These are phyloP conservation scores for Nicator chloris DNA, from an alignment of 2,113 vertebrate species.

Conservation along the genomic window DNA sequence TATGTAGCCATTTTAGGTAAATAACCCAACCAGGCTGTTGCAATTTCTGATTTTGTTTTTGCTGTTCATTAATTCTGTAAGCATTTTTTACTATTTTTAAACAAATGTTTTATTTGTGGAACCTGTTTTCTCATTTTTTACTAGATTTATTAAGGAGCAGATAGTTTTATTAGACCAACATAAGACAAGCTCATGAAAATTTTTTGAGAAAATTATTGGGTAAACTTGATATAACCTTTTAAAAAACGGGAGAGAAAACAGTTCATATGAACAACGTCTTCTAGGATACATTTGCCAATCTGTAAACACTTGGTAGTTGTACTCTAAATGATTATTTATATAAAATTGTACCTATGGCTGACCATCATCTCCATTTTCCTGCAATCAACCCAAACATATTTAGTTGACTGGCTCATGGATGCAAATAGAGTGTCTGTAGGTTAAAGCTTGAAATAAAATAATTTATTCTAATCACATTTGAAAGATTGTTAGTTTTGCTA, in stretches of 20 bases:
- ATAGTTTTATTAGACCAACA: background rate
- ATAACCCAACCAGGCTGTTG: background rate
- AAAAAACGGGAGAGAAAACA: background rate
- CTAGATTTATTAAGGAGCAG: background rate
- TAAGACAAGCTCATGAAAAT: background rate
- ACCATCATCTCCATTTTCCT: slow-evolving; percentile 14
- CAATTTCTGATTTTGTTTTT: background rate
- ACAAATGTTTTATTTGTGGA: background rate
- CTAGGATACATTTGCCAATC: background rate
- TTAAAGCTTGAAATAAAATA: slow-evolving; percentile 38
- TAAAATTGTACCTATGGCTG: background rate
- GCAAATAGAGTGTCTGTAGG: background rate
- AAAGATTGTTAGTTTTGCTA: slow-evolving; percentile 57
- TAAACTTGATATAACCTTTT: background rate
- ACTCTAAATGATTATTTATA: slow-evolving; percentile 28
- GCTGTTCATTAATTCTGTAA: background rate
- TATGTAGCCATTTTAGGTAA: background rate
- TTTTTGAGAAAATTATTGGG: background rate
- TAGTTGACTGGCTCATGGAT: background rate
- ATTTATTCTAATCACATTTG: slow-evolving; percentile 58
- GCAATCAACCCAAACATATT: slow-evolving; percentile 33
- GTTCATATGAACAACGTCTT: background rate
- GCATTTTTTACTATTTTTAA: background rate
- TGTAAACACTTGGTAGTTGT: background rate
- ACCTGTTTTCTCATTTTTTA: background rate